These are phyloP conservation scores for Manduca sexta DNA, from an alignment of 1,140 invertebrate species.

Conservation along the genomic window DNA sequence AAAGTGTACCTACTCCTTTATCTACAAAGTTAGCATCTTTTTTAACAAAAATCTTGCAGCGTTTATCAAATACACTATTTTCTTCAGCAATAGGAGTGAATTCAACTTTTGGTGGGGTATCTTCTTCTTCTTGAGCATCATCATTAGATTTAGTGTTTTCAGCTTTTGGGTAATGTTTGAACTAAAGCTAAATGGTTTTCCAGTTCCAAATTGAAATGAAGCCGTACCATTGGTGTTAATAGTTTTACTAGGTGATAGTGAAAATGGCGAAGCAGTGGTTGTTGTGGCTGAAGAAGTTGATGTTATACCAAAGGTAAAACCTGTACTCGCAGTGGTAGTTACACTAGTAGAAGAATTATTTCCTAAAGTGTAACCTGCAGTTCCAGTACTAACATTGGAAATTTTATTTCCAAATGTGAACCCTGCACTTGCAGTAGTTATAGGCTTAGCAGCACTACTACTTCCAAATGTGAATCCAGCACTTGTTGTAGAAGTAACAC, in stretches of 20 bases:
- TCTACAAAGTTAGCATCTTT: slow-evolving; percentile 86
- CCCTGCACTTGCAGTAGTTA: slow-evolving; percentile 8
- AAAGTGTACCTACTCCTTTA: slow-evolving; percentile 89
- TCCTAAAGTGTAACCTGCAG: slow-evolving; percentile 2
- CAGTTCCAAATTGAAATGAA: slow-evolving; percentile 65
- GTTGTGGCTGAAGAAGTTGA: slow-evolving; percentile 17
- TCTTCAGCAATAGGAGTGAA: slow-evolving; percentile 89
- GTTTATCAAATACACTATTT: slow-evolving; percentile 87
- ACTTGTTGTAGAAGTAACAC: slow-evolving; percentile 25
- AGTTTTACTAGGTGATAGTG: slow-evolving; percentile 23
- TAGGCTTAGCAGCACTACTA: slow-evolving; percentile 39
- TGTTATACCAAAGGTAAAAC: slow-evolving; percentile 58
- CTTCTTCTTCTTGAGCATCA: slow-evolving; percentile 80
- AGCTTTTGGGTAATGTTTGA: slow-evolving; percentile 59
- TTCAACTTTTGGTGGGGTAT: slow-evolving; percentile 89
- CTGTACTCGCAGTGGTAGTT: slow-evolving; percentile 13
- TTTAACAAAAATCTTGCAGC: slow-evolving; percentile 94
- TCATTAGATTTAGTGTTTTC: slow-evolving; percentile 46
- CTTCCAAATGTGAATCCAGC: too few relatives aligned
- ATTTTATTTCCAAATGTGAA: slow-evolving; percentile 25
- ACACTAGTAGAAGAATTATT: slow-evolving; percentile 12
- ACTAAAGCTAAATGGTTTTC: slow-evolving; percentile 77
- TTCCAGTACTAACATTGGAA: neutral
- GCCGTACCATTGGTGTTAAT: slow-evolving; percentile 35
- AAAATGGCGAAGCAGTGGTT: slow-evolving; percentile 18